A percentile compares a stretch with the other conserved stretches of the same genome.
phyloP scores from a whole-genome alignment of 2,888 invertebrate species.

The Drosophila mimica region DNA sequence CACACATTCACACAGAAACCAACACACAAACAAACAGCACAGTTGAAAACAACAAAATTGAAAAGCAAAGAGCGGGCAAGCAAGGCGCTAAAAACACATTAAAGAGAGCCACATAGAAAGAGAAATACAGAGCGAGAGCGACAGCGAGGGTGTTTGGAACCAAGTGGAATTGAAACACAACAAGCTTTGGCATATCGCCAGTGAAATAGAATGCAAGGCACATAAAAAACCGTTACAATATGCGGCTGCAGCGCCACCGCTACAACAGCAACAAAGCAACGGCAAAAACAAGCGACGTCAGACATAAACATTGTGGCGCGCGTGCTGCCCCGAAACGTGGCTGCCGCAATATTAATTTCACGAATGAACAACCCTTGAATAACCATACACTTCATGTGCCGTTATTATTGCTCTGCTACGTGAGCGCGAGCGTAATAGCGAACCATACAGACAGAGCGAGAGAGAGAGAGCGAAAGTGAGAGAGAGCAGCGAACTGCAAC shows the following conservation, averaged over 20 bases:
- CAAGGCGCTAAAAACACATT: conserved; percentile 2
- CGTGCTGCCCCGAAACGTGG: conserved; percentile 57
- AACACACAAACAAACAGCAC: neutral
- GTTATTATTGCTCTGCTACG: conserved; percentile 71
- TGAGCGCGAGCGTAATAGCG: conserved; percentile 39
- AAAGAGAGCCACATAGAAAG: conserved; percentile 10
- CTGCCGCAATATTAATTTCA: conserved; percentile 79
- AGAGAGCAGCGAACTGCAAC: conserved; percentile 17
- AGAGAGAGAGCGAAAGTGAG: conserved; percentile 14
- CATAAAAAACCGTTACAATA: conserved; percentile 73
- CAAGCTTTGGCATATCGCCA: conserved; percentile 39
- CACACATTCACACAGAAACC: conserved; percentile 13
- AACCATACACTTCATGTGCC: conserved; percentile 78
- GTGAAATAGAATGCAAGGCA: conserved; percentile 52
- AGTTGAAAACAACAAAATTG: conserved; percentile 33
- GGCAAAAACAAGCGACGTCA: conserved; percentile 37
- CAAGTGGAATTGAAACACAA: conserved; percentile 65
- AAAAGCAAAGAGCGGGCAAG: conserved; percentile 14
- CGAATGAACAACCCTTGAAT: conserved; percentile 81
- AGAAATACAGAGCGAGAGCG: conserved; percentile 7
- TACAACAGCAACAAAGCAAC: conserved; percentile 38
- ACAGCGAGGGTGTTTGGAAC: conserved; percentile 42
- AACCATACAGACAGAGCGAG: neutral
- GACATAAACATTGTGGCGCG: conserved; percentile 74
- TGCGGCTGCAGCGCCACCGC: conserved; percentile 55